Evolutionary conservation across 2,797 vertebrate species (phyloP).

Genomic region (Anniella stebbinsi): DNA sequence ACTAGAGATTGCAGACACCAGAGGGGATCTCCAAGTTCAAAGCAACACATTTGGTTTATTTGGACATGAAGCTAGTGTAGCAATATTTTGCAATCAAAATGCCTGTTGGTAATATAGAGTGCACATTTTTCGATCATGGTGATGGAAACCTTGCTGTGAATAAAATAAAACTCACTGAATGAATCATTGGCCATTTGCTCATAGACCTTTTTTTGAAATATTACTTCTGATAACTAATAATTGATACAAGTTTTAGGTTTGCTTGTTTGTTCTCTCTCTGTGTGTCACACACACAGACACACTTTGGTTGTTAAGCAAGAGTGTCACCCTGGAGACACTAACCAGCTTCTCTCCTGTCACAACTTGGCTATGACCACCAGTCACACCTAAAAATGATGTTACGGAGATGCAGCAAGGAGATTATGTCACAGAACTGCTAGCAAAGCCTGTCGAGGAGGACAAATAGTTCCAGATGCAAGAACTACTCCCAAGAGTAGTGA

Average conservation of each 20-base stretch:
- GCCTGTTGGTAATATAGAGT: background rate
- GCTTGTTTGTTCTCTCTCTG: background rate
- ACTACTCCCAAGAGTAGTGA: background rate
- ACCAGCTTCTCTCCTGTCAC: background rate
- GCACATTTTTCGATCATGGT: background rate
- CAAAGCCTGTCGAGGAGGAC: background rate
- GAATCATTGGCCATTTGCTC: background rate
- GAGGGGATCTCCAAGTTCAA: conserved; percentile 38
- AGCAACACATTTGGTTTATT: conserved; percentile 54
- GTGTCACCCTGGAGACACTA: background rate
- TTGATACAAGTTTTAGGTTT: background rate
- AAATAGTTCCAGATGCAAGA: background rate
- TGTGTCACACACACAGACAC: background rate
- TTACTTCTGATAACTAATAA: background rate
- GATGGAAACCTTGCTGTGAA: background rate
- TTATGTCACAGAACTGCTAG: background rate
- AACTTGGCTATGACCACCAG: background rate
- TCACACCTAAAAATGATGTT: background rate
- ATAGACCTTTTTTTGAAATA: background rate
- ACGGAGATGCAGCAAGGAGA: background rate
- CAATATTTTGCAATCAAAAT: background rate
- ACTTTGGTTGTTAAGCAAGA: background rate
- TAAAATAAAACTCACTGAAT: background rate
- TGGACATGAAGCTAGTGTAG: conserved; percentile 37
- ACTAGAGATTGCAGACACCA: conserved; percentile 12